Conservation (phyloP, 2,797 vertebrate genomes). For the Urophycis tenuis region DNA sequence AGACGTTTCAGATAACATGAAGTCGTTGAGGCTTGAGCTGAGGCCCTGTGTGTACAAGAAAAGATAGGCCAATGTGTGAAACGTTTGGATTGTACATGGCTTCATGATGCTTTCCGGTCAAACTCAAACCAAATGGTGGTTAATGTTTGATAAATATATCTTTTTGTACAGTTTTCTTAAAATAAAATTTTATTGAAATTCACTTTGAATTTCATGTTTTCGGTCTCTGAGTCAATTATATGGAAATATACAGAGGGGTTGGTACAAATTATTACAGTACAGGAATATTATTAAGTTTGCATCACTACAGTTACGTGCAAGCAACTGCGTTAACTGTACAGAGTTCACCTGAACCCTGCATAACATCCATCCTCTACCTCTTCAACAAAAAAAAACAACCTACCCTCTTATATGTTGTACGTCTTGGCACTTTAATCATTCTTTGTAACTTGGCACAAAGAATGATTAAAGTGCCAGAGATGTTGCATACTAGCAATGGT, state of each 20-base stretch:
- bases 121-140: neutral
- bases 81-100: neutral
- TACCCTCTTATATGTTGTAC: too few relatives aligned
- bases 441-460: too few relatives aligned
- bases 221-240: neutral
- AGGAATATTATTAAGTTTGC: neutral
- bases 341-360: too few relatives aligned
- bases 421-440: too few relatives aligned
- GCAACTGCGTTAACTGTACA: neutral
- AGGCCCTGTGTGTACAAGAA: slow-evolving; percentile 77
- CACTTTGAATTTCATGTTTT: too few relatives aligned
- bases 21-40: slow-evolving; percentile 63
- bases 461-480: too few relatives aligned
- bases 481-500: too few relatives aligned
- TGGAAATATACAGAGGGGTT: neutral
- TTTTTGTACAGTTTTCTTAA: slow-evolving; percentile 2
- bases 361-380: too few relatives aligned
- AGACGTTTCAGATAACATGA: slow-evolving; percentile 50
- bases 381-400: too few relatives aligned
- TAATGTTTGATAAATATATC: neutral
- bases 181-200: slow-evolving; percentile 4
- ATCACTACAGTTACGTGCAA: neutral
- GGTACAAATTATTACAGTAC: neutral
- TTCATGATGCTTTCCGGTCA: neutral
- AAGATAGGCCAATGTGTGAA: slow-evolving; percentile 54